Evolutionary conservation across 2,113 vertebrate genomes (phyloP), one percentile per base, ranked within the genome.

Genomic region (Anser cygnoides): DNA sequence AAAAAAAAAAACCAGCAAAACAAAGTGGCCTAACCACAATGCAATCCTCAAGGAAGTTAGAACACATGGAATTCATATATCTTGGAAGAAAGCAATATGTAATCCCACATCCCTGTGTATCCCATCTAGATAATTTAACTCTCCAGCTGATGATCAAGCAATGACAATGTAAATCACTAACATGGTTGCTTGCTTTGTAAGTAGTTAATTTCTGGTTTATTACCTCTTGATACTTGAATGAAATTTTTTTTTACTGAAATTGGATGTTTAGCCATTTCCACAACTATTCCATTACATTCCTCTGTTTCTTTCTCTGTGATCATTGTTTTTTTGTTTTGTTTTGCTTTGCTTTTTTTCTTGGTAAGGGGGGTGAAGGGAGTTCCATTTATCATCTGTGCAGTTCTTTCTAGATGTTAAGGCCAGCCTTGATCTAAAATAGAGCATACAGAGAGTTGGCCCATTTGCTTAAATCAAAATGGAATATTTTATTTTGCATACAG

Each of bases 41-140:
- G 13, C 43, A 81, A 37, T 49, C 70, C 33, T 92, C 89, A 92
- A 87, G 35, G 75, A 96, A 92, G 23, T 72, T 84, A n/a, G n/a
- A 87, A 92, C 70, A 90, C 66, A 72, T 90, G 83, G 61, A 86
- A 21, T 61, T 90, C 63, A 93, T 83, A 59, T 46, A 88, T 59
- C 39, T 84, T 78, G 90, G 72, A 94, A 87, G 8, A 86, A 90
- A 78, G 31, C 3, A 75, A 52, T 19, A 18, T 44, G 18, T 31
- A 84, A 80, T 90, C 83, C 54, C 57, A 84, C 39, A 92, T 26
- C 12, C 5, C 29, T 75, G 35, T 87, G 15, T 49, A 90, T 72
- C 19, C 16, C 49, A 19, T 49, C 39, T 87, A 93, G 57, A 75
- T 71, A 94, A 81, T 90, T 92, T 65, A 86, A 84, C 16, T 73